phyloP scores from a whole-genome alignment of 2,797 vertebrate genomes.

The Mormyrops boulengeri region DNA sequence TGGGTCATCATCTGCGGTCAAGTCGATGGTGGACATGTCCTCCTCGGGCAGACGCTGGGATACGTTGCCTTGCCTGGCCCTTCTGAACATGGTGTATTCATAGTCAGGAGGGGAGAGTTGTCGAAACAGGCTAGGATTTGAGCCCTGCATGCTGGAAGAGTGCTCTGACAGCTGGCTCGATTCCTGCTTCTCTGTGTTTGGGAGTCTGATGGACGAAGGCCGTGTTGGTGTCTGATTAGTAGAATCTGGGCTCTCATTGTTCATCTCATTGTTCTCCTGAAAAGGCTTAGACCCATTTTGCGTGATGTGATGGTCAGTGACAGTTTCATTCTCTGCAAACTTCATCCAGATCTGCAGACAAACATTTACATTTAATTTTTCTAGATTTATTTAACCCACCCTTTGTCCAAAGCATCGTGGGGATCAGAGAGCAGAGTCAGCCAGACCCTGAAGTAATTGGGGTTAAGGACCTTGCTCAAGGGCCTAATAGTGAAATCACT shows the following conservation, averaged over 20 bases:
- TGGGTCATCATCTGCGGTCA: not conserved
- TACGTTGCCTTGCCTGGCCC: not conserved
- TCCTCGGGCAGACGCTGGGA: not conserved
- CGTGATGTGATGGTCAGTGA: not conserved
- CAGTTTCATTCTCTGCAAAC: not conserved
- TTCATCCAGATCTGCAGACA: not conserved
- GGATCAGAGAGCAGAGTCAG: not conserved
- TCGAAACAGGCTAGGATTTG: not conserved
- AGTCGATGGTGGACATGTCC: not conserved
- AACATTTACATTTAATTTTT: not conserved
- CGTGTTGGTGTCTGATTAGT: not conserved
- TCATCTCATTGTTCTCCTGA: not conserved
- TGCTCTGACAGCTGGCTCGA: not conserved
- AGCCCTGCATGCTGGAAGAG: not conserved
- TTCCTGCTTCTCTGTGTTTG: not conserved
- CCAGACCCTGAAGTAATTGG: not conserved
- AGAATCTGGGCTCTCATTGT: not conserved
- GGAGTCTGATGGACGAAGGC: not conserved
- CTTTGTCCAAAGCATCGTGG: not conserved
- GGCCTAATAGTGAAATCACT: not conserved
- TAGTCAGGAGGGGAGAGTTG: not conserved
- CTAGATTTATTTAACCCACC: not conserved
- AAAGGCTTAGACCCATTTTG: not conserved
- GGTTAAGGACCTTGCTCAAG: not conserved
- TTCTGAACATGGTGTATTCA: not conserved